Base-by-base conservation (phyloP, 1,140 invertebrate genomes). In the Aphaenogaster ashmeadi region DNA sequence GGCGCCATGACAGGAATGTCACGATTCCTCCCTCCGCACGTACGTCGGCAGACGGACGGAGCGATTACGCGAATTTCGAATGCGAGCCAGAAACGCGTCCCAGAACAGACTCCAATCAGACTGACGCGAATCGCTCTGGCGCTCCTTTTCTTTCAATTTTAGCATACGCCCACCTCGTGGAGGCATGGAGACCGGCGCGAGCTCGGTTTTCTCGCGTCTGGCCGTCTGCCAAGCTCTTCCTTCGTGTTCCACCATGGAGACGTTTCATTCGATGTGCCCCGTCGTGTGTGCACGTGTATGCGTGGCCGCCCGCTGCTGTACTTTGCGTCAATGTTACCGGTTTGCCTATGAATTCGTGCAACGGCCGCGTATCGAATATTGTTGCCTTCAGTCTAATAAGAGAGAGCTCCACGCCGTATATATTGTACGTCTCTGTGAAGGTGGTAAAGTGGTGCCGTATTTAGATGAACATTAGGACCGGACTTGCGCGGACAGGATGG, bases 71-170 rank as follows among this genome's bases (percentile, higher is more conserved):
- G 89, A 91, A 88, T 91, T 83, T 91, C 89, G 89, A 90, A 88
- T 88, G 87, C 81, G 62, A 91, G 87, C 77, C 90, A 90, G 87
- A 86, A 62, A 74, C 87, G 87, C 85, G 89, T 86, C 71, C 87
- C 80, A 69, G 62, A 75, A 84, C 71, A 72, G 87, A 80, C 77
- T 87, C 90, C 84, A 87, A 91, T 91, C 90, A 91, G 89, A 58
- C 87, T 72, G 87, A 90, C 87, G 79, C 69, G 87, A 80, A 85
- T 87, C 89, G 47, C 80, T 80, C 67, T 80, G 71, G 58, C 56
- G 44, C 66, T 87, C 67, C 89, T 88, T 88, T 91, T 91, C 89
- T 91, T 91, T 91, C 90, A 89, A 91, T 91, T 91, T 91, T 91
- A 89, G 90, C 90, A 89, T 91, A 90, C 90, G 88, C 81, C 77